Percentiles rank a stretch among this genome's conserved stretches.
Conservation (phyloP, 2,797 vertebrate species). For the Danio aesculapii region DNA sequence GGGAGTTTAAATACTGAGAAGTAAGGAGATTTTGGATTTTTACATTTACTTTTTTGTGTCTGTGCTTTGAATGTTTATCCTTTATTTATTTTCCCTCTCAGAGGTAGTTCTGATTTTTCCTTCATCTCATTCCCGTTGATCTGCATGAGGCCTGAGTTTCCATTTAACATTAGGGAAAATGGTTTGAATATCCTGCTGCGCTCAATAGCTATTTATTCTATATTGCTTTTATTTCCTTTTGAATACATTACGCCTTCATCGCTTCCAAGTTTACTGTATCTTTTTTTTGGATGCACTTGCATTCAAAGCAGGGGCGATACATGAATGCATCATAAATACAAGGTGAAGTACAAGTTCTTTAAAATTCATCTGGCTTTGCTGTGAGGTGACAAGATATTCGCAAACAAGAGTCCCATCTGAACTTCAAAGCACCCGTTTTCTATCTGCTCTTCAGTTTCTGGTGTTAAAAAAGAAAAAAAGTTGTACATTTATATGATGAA, state of each 20-base stretch:
- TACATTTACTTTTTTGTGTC: background rate
- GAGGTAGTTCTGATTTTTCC: background rate
- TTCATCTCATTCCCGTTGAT: background rate
- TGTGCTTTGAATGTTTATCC: background rate
- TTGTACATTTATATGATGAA: slow-evolving; percentile 43
- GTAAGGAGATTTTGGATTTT: background rate
- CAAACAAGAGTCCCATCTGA: slow-evolving; percentile 26
- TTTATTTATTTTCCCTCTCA: background rate
- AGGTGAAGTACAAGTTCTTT: slow-evolving; percentile 14
- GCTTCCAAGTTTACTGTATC: background rate
- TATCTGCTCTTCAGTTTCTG: slow-evolving; percentile 42
- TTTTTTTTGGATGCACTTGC: slow-evolving; percentile 1
- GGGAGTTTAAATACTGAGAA: background rate
- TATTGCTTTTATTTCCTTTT: background rate
- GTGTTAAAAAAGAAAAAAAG: slow-evolving; percentile 21
- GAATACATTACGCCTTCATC: background rate
- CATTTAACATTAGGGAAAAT: background rate
- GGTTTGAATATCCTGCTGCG: background rate
- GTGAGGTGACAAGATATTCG: slow-evolving; percentile 34
- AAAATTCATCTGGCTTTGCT: slow-evolving; percentile 17
- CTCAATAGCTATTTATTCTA: background rate
- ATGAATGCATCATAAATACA: background rate
- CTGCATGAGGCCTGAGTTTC: slow-evolving; percentile 14
- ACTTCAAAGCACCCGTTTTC: slow-evolving; percentile 44
- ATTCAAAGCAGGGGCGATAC: background rate